A percentile compares a stretch with the other conserved stretches of the same genome.
Evolutionary conservation across 2,888 invertebrate genomes (phyloP).

Genomic region (Dasypolia templi): DNA sequence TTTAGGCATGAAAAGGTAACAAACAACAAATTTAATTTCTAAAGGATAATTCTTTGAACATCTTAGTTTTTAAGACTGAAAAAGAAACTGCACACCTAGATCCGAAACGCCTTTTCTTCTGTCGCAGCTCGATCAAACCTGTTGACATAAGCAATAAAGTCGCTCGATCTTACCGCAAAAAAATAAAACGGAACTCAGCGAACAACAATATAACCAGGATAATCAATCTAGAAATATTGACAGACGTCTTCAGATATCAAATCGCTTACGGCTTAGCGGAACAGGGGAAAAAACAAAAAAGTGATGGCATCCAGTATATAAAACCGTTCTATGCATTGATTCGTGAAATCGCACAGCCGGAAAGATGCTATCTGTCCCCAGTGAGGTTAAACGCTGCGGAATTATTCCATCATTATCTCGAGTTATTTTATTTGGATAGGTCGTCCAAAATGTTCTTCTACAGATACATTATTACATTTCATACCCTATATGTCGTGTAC

Average conservation of each 20-base stretch:
- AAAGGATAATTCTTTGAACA: neutral
- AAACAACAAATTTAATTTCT: too few species aligned
- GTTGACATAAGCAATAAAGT: constrained; percentile 17
- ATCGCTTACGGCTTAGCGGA: constrained; percentile 43
- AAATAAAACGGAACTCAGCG: constrained; percentile 18
- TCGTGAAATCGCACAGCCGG: constrained; percentile 60
- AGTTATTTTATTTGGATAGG: constrained; percentile 59
- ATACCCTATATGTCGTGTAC: constrained; percentile 39
- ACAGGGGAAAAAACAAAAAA: constrained; percentile 25
- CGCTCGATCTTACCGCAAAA: constrained; percentile 1
- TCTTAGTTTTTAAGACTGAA: neutral
- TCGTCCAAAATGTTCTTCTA: constrained; percentile 62
- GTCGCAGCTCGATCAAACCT: constrained; percentile 2
- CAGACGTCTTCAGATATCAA: constrained; percentile 40
- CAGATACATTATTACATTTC: constrained; percentile 54
- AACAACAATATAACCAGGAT: constrained; percentile 18
- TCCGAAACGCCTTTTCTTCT: neutral
- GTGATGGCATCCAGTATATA: constrained; percentile 39
- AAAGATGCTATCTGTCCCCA: constrained; percentile 65
- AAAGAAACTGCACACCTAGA: neutral
- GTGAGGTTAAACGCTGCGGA: constrained; percentile 60
- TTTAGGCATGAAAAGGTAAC: too few species aligned
- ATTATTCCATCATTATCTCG: constrained; percentile 64
- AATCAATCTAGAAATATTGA: constrained; percentile 50
- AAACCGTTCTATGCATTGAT: constrained; percentile 54